These are phyloP conservation scores for Pollachius pollachius DNA, from an alignment of 2,113 vertebrate genomes.

Conservation along the genomic window DNA sequence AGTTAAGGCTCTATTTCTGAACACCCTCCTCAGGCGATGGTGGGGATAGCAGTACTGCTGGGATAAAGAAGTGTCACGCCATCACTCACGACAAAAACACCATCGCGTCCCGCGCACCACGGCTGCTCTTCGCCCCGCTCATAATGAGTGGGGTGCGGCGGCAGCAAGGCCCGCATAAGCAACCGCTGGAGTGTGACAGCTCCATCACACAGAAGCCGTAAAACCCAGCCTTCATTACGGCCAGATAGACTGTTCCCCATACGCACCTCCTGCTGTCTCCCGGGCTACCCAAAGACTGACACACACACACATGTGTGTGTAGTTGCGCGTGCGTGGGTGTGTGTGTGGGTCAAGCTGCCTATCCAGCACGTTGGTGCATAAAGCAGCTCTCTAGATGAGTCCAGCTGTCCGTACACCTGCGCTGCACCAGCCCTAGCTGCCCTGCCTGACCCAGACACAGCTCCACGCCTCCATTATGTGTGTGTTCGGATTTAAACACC, in stretches of 20 bases:
- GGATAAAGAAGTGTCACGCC: slow-evolving; percentile 23
- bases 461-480: background rate
- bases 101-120: slow-evolving; percentile 30
- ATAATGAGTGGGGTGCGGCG: slow-evolving; percentile 33
- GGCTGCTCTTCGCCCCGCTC: slow-evolving; percentile 21
- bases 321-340: background rate
- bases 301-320: background rate
- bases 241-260: background rate
- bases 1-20: slow-evolving; percentile 5
- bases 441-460: background rate
- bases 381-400: slow-evolving; percentile 34
- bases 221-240: slow-evolving; percentile 45
- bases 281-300: slow-evolving; percentile 3
- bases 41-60: slow-evolving; percentile 23
- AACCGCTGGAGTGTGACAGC: slow-evolving; percentile 40
- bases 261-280: background rate
- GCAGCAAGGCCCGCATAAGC: background rate
- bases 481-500: background rate
- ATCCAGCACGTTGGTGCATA: slow-evolving; percentile 44
- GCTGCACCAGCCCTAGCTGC: slow-evolving; percentile 1
- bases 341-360: slow-evolving; percentile 9
- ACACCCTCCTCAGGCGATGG: slow-evolving; percentile 16
- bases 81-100: slow-evolving; percentile 59
- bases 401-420: slow-evolving; percentile 44
- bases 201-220: slow-evolving; percentile 47